Conservation (phyloP, 2,888 invertebrate species). For the Leptura quadrifasciata region DNA sequence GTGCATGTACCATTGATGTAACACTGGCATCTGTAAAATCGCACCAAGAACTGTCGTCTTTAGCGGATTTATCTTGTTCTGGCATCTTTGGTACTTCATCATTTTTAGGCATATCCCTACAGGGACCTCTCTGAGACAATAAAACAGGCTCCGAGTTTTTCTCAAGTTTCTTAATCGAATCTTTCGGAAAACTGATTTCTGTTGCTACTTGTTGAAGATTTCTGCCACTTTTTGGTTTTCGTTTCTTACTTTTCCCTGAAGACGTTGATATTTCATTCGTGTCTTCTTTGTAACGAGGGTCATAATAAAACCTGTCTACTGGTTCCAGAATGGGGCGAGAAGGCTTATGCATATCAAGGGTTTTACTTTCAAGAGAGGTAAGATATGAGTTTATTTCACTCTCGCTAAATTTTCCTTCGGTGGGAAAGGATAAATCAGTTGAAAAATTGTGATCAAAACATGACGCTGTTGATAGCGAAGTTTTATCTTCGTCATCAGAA, state of each 20-base stretch:
- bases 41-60: conserved; percentile 59
- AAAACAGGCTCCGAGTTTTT: neutral
- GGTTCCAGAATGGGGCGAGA: conserved; percentile 10
- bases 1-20: conserved; percentile 34
- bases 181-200: neutral
- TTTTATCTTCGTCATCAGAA: neutral
- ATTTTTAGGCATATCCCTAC: neutral
- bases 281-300: conserved; percentile 20
- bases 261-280: conserved; percentile 8
- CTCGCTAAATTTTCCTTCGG: neutral
- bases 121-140: neutral
- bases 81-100: neutral
- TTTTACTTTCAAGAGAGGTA: neutral
- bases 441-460: neutral
- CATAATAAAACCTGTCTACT: conserved; percentile 15
- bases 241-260: conserved; percentile 9
- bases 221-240: conserved; percentile 7
- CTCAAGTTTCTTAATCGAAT: neutral
- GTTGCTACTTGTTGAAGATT: neutral
- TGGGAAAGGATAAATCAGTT: neutral
- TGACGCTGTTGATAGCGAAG: neutral
- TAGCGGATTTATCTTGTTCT: neutral
- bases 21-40: conserved; percentile 57
- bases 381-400: neutral
- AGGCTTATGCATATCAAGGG: neutral